A percentile compares a stretch with the other conserved stretches of the same genome.
Evolutionary conservation across 2,113 vertebrate genomes (phyloP).

Genomic region (Apeltes quadracus): DNA sequence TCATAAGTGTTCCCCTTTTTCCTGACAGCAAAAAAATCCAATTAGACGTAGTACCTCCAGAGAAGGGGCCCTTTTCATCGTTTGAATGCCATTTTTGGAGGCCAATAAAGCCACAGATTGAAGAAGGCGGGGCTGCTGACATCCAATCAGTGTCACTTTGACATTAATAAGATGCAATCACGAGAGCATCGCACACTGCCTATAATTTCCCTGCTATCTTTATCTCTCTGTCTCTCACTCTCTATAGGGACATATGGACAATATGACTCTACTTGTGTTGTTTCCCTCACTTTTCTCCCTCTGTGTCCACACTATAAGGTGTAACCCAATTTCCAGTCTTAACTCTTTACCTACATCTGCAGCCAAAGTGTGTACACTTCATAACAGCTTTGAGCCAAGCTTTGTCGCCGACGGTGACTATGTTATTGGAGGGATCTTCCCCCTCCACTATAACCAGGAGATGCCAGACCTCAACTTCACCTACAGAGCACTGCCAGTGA

Average conservation of each 20-base stretch:
- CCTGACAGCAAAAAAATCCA: no score
- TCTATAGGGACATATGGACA: background rate
- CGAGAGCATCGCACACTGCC: background rate
- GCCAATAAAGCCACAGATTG: no score
- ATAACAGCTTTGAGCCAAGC: conserved; percentile 51
- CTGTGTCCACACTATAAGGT: conserved; percentile 17
- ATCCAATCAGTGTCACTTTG: conserved; percentile 36
- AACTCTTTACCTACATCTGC: background rate
- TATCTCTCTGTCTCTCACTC: background rate
- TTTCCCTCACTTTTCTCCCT: conserved; percentile 5
- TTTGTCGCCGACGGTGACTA: conserved; percentile 54
- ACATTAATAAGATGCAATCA: conserved; percentile 27
- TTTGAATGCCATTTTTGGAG: no score
- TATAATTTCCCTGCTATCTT: background rate
- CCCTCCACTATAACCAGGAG: conserved; percentile 71
- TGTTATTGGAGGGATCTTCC: conserved; percentile 63
- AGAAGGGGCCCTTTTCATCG: no score
- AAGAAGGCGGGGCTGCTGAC: background rate
- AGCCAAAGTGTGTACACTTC: conserved; percentile 41
- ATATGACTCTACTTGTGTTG: conserved; percentile 14
- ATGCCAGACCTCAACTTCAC: conserved; percentile 72
- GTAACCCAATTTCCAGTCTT: background rate
- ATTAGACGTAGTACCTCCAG: no score
- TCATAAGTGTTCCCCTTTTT: no score
- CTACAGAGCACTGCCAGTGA: conserved; percentile 66